A percentile compares a stretch with the other conserved stretches of the same genome.
Evolutionary conservation across 1,140 invertebrate genomes (phyloP).

Genomic region (Tribolium castaneum): DNA sequence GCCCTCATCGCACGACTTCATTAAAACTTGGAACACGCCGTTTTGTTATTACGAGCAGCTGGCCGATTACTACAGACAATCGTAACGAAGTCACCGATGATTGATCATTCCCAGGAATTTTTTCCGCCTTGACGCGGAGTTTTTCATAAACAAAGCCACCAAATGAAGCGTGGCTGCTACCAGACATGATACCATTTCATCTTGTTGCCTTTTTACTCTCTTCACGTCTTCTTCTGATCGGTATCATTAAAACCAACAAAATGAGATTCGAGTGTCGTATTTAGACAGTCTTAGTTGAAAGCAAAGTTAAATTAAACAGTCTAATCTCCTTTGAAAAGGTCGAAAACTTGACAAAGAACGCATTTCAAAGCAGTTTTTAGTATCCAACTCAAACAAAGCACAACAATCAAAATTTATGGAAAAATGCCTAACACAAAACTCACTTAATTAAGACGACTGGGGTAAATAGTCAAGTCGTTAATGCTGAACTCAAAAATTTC

Average conservation of each 20-base stretch:
- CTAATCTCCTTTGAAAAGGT: slow-evolving; percentile 32
- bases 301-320: slow-evolving; percentile 31
- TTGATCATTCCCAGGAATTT: slow-evolving; percentile 12
- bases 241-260: slow-evolving; percentile 31
- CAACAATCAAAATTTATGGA: not conserved
- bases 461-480: too few relatives aligned
- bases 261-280: slow-evolving; percentile 27
- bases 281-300: slow-evolving; percentile 12
- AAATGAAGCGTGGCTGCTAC: not conserved
- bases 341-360: slow-evolving; percentile 2
- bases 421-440: not conserved
- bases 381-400: not conserved
- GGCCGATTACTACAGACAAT: slow-evolving; percentile 21
- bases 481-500: too few relatives aligned
- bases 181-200: not conserved
- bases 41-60: slow-evolving; percentile 16
- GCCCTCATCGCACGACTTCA: slow-evolving; percentile 36
- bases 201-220: not conserved
- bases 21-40: slow-evolving; percentile 42
- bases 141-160: slow-evolving; percentile 17
- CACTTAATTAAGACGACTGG: too few relatives aligned
- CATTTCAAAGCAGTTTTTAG: slow-evolving; percentile 15
- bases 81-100: slow-evolving; percentile 30
- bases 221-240: slow-evolving; percentile 7
- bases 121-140: not conserved